phyloP scores from a whole-genome alignment of 1,140 invertebrate species.

The Hirudo medicinalis region DNA sequence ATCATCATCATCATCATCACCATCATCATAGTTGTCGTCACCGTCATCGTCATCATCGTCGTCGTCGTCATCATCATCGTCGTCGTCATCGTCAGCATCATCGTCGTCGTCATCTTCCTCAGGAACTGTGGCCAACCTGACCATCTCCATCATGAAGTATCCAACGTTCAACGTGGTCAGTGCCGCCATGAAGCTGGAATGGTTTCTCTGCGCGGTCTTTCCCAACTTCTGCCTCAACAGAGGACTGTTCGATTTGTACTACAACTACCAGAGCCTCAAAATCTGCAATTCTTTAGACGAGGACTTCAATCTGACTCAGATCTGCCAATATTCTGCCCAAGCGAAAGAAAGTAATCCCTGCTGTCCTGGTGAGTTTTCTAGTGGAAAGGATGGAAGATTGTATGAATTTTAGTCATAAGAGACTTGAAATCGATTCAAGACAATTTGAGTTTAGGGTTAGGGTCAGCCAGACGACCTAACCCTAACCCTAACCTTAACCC shows the following conservation, averaged over 20 bases:
- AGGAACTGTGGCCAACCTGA: slow-evolving; percentile 33
- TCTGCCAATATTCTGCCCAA: not conserved
- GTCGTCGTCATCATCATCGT: not conserved
- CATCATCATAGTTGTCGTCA: slow-evolving; percentile 8
- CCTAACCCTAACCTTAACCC: too few relatives aligned
- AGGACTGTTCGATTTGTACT: slow-evolving; percentile 34
- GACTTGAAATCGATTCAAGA: too few relatives aligned
- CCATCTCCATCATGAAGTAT: slow-evolving; percentile 32
- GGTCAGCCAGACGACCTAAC: too few relatives aligned
- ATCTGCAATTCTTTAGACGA: slow-evolving; percentile 15
- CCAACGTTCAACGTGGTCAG: slow-evolving; percentile 31
- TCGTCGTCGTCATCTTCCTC: not conserved
- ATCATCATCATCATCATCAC: slow-evolving; percentile 20
- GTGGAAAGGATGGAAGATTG: too few relatives aligned
- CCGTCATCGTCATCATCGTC: slow-evolving; percentile 13
- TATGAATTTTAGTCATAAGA: too few relatives aligned
- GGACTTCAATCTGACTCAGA: not conserved
- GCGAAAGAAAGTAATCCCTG: too few relatives aligned
- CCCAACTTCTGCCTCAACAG: slow-evolving; percentile 36
- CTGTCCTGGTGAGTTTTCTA: too few relatives aligned
- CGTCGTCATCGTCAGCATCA: not conserved
- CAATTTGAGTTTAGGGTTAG: too few relatives aligned
- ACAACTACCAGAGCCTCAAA: slow-evolving; percentile 31
- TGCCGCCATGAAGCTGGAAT: slow-evolving; percentile 29
- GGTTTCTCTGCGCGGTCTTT: slow-evolving; percentile 38